Evolutionary conservation across 2,113 vertebrate species (phyloP).

Genomic region (Leucopternis melanops): DNA sequence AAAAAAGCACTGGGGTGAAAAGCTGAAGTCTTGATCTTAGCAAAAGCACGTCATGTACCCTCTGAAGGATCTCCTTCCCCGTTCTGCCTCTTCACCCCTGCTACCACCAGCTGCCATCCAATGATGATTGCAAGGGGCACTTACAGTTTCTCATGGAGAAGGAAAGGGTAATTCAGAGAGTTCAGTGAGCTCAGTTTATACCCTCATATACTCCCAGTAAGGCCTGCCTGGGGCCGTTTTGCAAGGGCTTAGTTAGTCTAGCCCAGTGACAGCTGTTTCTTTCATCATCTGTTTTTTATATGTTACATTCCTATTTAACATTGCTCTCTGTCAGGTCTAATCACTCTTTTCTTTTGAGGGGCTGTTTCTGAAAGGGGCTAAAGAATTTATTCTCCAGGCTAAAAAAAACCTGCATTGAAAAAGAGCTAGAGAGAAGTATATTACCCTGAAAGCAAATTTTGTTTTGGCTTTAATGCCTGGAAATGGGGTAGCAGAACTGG

Average conservation of each 20-base stretch:
- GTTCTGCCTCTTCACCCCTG: not conserved
- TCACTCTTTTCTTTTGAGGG: not conserved
- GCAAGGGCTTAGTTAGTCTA: not conserved
- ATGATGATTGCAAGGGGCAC: not conserved
- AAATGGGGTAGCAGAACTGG: not conserved
- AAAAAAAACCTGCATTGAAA: not conserved
- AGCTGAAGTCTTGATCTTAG: not conserved
- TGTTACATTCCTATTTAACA: not conserved
- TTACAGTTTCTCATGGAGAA: not conserved
- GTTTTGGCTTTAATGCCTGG: not conserved
- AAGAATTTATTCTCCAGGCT: not conserved
- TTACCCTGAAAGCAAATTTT: not conserved
- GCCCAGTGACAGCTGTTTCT: constrained; percentile 1
- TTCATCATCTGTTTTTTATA: not conserved
- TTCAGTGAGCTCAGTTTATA: not conserved
- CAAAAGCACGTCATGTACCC: not conserved
- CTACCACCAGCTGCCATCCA: not conserved
- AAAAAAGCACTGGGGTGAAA: not conserved
- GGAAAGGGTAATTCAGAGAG: not conserved
- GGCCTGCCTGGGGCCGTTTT: not conserved
- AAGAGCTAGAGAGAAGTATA: not conserved
- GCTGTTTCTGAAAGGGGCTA: not conserved
- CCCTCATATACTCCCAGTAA: not conserved
- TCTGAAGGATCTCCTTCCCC: not conserved
- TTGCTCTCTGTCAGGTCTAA: not conserved